A percentile compares a stretch with the other conserved stretches of the same genome.
Evolutionary conservation across 2,888 invertebrate species (phyloP).

Genomic region (Chironomus riparius): DNA sequence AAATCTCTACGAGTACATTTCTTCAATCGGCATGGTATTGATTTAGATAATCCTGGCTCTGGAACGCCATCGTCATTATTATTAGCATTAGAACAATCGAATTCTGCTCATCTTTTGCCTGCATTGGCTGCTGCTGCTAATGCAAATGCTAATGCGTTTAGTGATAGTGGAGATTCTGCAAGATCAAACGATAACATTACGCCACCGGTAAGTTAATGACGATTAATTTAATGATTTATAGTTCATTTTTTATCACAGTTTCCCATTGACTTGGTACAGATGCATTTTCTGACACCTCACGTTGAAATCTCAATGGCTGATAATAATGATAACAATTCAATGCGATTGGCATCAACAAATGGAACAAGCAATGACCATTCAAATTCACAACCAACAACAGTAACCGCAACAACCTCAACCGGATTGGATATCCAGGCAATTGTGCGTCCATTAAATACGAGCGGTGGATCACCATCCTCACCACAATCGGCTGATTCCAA

Average conservation of each 20-base stretch:
- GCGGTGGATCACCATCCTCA: constrained; percentile 50
- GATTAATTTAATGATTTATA: not conserved
- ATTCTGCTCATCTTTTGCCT: constrained; percentile 48
- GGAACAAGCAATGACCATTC: constrained; percentile 16
- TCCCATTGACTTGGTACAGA: constrained; percentile 34
- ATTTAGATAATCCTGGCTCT: constrained; percentile 80
- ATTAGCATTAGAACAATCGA: constrained; percentile 57
- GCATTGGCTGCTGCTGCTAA: constrained; percentile 46
- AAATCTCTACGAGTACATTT: constrained; percentile 82
- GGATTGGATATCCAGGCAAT: constrained; percentile 30
- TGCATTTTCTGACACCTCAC: constrained; percentile 85
- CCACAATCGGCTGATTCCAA: constrained; percentile 76
- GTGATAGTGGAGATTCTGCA: constrained; percentile 76
- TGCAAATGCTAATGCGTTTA: constrained; percentile 50
- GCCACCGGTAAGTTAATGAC: constrained; percentile 47
- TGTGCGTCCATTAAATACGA: constrained; percentile 28
- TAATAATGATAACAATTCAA: constrained; percentile 51
- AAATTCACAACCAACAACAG: constrained; percentile 28
- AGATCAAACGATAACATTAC: constrained; percentile 79
- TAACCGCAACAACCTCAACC: constrained; percentile 28
- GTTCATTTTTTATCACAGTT: not conserved
- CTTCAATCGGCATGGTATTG: constrained; percentile 83
- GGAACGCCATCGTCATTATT: constrained; percentile 64
- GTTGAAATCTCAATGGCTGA: constrained; percentile 86
- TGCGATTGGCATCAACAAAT: not conserved